Percentiles rank a stretch among this genome's conserved stretches.
phyloP scores from a whole-genome alignment of 2,888 invertebrate genomes.

The Drosophila limbata region DNA sequence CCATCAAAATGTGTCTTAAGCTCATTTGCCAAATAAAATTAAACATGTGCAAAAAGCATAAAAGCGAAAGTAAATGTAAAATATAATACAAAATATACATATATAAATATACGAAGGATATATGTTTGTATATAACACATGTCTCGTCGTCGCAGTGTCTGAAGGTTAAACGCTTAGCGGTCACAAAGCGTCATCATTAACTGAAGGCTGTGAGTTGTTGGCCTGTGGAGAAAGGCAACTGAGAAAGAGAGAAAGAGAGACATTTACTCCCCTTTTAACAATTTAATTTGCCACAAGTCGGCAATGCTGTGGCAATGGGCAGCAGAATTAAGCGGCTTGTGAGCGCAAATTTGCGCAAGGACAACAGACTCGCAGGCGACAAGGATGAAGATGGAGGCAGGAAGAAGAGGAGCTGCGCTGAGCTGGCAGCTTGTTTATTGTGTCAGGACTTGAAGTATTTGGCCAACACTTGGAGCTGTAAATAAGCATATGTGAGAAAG shows the following conservation, averaged over 20 bases:
- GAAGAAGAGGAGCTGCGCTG: neutral
- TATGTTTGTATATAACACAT: conserved; percentile 37
- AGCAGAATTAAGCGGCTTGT: conserved; percentile 64
- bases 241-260: neutral
- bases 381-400: neutral
- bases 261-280: conserved; percentile 53
- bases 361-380: conserved; percentile 38
- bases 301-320: conserved; percentile 52
- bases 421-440: conserved; percentile 54
- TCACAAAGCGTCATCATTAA: conserved; percentile 79
- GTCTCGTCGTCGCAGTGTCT: conserved; percentile 50
- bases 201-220: conserved; percentile 41
- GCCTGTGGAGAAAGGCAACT: neutral
- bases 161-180: conserved; percentile 77
- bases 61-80: conserved; percentile 60
- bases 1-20: conserved; percentile 62
- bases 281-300: conserved; percentile 73
- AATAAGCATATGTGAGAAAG: conserved; percentile 53
- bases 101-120: neutral
- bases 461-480: conserved; percentile 55
- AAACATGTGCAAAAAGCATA: conserved; percentile 46
- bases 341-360: conserved; percentile 56
- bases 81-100: conserved; percentile 32
- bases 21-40: conserved; percentile 65
- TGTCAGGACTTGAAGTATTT: conserved; percentile 62